Conservation (phyloP, 2,888 invertebrate genomes). For the Teinopalpus imperialis region DNA sequence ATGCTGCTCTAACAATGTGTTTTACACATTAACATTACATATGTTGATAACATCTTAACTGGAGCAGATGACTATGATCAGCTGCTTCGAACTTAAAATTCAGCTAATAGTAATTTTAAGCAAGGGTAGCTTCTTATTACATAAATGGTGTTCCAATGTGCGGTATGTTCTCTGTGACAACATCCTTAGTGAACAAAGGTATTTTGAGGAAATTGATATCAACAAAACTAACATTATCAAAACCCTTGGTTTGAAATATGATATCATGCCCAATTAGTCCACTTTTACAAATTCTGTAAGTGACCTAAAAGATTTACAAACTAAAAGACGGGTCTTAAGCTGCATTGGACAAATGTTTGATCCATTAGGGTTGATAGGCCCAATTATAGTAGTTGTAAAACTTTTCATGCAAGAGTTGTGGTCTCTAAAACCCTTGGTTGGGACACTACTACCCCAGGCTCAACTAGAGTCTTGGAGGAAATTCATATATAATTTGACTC, state of each 20-base stretch:
- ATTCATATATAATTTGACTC: not conserved
- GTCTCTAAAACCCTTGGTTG: not conserved
- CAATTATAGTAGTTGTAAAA: not conserved
- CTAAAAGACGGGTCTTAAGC: slow-evolving; percentile 30
- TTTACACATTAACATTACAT: no score
- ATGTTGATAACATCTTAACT: slow-evolving; percentile 13
- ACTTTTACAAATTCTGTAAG: slow-evolving; percentile 9
- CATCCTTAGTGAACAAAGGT: no score
- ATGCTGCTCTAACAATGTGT: slow-evolving; percentile 17
- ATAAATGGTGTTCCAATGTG: slow-evolving; percentile 27
- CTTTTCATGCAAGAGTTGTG: not conserved
- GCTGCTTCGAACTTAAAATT: not conserved
- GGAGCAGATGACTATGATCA: slow-evolving; percentile 7
- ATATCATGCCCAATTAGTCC: slow-evolving; percentile 17
- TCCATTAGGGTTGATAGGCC: not conserved
- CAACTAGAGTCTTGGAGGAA: not conserved
- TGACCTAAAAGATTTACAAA: slow-evolving; percentile 2
- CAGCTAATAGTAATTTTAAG: slow-evolving; percentile 7
- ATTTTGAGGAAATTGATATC: slow-evolving; percentile 13
- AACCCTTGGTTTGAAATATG: slow-evolving; percentile 23
- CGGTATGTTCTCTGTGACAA: slow-evolving; percentile 19
- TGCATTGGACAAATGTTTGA: slow-evolving; percentile 25
- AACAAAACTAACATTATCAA: slow-evolving; percentile 23
- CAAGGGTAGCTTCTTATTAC: no score
- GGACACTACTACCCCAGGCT: not conserved